Evolutionary conservation across 2,797 vertebrate genomes (phyloP), one percentile per base, ranked within the genome.

Genomic region (Cossypha caffra): DNA sequence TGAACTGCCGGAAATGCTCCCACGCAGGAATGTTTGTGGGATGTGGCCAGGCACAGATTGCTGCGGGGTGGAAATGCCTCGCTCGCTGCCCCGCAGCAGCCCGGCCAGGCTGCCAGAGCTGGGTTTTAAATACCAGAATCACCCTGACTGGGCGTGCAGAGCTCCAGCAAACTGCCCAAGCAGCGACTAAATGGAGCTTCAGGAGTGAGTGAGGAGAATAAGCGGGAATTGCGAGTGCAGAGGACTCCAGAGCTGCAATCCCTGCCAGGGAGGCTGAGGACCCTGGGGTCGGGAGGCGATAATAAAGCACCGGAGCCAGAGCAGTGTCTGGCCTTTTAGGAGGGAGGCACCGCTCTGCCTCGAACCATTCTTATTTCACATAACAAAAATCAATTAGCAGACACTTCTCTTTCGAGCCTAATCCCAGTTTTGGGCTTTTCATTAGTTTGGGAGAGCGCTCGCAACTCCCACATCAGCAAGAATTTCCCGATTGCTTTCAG

Each of bases 401-500:
- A 37, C 68, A 6, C 35, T 87, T 86, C 51, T 40, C 69, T 83
- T 66, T 31, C 2, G 0, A 33, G 17, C 51, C 64, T 81, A 75
- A 66, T 52, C 63, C 79, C 9, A 8, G 6, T 33, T 59, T 63
- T 21, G 23, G 54, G 19, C 17, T 86, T 79, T 77, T 86, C 94
- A 86, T 93, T 86, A 95, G 79, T 33, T 23, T 48, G 66, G 87
- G 50, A 74, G 74, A 66, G 68, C 16, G 38, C 5, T 92, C 88
- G 80, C 13, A 28, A 89, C 96, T 96, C 94, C 96, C 90, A 81
- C 88, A 72, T 61, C 73, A 64, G 92, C 66, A 97, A 93, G 95
- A 96, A 96, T 93, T 96, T 95, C 87, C 82, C 45, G 4, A 73
- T 58, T 86, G 94, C 95, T 93, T 95, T 95, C 77, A 95, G 75